These are phyloP conservation scores for Phalacrocorax aristotelis DNA, from an alignment of 2,113 vertebrate genomes.

Conservation along the genomic window DNA sequence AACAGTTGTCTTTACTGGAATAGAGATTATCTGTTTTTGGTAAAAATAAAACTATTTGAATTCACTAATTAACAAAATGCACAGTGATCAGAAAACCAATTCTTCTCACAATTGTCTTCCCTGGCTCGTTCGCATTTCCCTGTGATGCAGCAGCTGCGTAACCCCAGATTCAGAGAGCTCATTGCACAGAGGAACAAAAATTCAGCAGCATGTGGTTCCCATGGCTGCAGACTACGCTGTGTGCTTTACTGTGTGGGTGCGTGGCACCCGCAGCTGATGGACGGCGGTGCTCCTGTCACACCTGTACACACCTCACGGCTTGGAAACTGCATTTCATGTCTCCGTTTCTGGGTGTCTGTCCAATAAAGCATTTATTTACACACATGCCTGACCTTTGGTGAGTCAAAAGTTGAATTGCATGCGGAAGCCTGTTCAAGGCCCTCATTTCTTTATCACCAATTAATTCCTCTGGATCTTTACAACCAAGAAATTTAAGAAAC, in stretches of 20 bases:
- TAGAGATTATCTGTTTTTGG: constrained; percentile 68
- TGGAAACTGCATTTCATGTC: constrained; percentile 56
- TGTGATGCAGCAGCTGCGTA: constrained; percentile 22
- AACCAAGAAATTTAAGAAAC: constrained; percentile 41
- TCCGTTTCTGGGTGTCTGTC: neutral
- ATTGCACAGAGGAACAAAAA: constrained; percentile 12
- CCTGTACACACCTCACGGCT: neutral
- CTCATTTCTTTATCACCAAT: constrained; percentile 25
- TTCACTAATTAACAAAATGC: constrained; percentile 78
- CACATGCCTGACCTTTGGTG: neutral
- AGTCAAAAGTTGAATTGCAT: neutral
- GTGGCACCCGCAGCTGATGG: rapidly evolving
- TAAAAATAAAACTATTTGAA: constrained; percentile 80
- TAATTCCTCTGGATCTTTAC: constrained; percentile 23
- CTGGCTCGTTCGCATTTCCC: constrained; percentile 40
- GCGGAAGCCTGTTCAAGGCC: neutral
- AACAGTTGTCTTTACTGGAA: constrained; percentile 70
- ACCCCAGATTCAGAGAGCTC: constrained; percentile 34
- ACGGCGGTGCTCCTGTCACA: neutral
- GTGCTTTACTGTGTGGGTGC: neutral
- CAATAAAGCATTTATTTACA: neutral
- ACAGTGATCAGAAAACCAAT: constrained; percentile 79
- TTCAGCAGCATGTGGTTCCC: constrained; percentile 10
- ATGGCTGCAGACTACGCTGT: constrained; percentile 36
- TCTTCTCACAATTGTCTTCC: constrained; percentile 59